Conservation (phyloP, 2,888 invertebrate species). For the Perithous albicinctus region DNA sequence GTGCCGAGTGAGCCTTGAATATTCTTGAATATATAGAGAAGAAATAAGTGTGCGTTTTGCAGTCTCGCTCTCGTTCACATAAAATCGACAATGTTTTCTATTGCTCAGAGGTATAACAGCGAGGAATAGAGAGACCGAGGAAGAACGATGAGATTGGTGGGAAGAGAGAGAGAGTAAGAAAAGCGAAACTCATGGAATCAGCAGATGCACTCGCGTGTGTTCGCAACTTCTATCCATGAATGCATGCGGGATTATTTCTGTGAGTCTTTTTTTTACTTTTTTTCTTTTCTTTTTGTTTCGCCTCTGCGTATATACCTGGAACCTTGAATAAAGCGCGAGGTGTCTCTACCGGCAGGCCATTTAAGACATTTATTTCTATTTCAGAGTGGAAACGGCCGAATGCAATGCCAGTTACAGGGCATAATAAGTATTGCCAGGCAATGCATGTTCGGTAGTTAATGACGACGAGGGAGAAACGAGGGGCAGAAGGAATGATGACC, state of each 20-base stretch:
- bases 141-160: neutral
- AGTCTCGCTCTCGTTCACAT: conserved; percentile 17
- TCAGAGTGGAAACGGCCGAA: conserved; percentile 13
- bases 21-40: conserved; percentile 1
- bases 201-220: conserved; percentile 60
- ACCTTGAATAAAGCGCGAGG: conserved; percentile 61
- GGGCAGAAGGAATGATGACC: conserved; percentile 1
- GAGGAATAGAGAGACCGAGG: neutral
- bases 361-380: conserved; percentile 60
- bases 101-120: neutral
- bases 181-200: conserved; percentile 60
- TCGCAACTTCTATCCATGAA: conserved; percentile 41
- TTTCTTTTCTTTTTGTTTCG: too few species aligned
- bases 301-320: conserved; percentile 55
- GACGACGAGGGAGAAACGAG: neutral
- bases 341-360: conserved; percentile 63
- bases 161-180: conserved; percentile 29
- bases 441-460: neutral
- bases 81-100: neutral
- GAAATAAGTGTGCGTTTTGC: conserved; percentile 4
- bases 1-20: conserved; percentile 1
- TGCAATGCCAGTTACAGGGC: neutral
- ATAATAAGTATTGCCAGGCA: neutral
- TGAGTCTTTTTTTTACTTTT: conserved; percentile 14
- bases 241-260: conserved; percentile 7